Evolutionary conservation across 2,888 invertebrate species (phyloP), one percentile per base, ranked within the genome.

Genomic region (Lochmaea crataegi): DNA sequence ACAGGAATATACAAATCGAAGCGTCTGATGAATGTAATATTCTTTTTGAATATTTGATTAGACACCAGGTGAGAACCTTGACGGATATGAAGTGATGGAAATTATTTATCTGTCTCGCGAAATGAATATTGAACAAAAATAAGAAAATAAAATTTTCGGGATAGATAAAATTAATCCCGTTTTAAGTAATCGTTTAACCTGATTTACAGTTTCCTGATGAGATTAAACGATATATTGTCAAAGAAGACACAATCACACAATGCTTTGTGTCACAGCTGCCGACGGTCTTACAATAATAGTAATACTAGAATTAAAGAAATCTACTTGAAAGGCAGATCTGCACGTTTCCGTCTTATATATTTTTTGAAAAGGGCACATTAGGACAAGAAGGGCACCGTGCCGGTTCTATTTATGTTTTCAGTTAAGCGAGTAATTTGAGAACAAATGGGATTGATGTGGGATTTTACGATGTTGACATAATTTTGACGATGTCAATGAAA

Each of bases 11-110:
- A 73, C 68, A 73, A 68, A 73, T 73, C 56, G 72, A 74, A 67
- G 75, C 67, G 74, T 68, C 72, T 68, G 53, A 68, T 75, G 77
- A 75, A 74, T 77, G 75, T 68, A 72, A 72, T 74, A 74, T 75
- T 63, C 69, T 72, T 64, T 32, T 73, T 76, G 77, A 77, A 76
- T 77, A 76, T 76, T 77, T 74, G 69, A 74, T 75, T 74, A 77
- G 71, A 61, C 72, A 42, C 69, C 74, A 69, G 72, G 74, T 72
- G 76, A 76, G 74, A 75, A 70, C n/a, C 60, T 68, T 65, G 61
- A 58, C 60, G 68, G 61, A 61, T 60, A 68, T 18, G 61, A 68
- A 68, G 61, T 53, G 68, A 48, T 32, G 68, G 41, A 53, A 51
- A 58, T 68, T 68, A 68, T 61, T 68, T 63, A 68, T 38, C 9